Base-by-base conservation (phyloP, 2,113 vertebrate species). In the Fukomys damarensis region DNA sequence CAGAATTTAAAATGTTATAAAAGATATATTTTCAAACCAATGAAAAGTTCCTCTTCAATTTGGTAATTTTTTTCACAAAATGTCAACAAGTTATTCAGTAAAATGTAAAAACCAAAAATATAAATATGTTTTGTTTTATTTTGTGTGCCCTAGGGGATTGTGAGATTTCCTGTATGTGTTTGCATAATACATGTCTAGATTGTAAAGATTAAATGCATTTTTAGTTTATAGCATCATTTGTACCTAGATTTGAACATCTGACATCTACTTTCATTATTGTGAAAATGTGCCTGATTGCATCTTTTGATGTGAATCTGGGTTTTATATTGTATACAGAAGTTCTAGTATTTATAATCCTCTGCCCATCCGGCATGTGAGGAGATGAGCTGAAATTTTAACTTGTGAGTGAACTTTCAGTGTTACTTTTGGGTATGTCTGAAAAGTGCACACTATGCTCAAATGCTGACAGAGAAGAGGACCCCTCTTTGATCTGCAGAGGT, bases 161-260 rank as follows among this genome's bases (percentile, higher is more conserved):
- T 88, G 74, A 93, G 2, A 22, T 74, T 89, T 96, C 35, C 76
- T 16, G 0, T 41, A 3, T 68, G 1, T 95, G 2, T 95, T 95
- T 88, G 82, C 11, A 83, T 76, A 7, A 0, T 86, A 88, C 43
- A 54, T 38, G 56, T 76, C 1, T 54, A 89, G 19, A 14, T 54
- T 91, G 30, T 56, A 12, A 80, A 89, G 83, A 91, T 56, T 86
- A 81, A 94, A 63, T 90, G n/a, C 9, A 41, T 22, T 17, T 97
- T 96, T 93, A 66, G 77, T 94, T 95, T 93, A 30, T 26, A 74
- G 0, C 13, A 49, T 92, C 0, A 8, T 89, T 66, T 85, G 20
- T 81, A 46, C 56, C 70, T 12, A 66, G 28, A 56, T 97, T 96
- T 95, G 56, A 86, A 87, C 22, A 87, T 13, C 81, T 70, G 26